Conservation (phyloP, 2,888 invertebrate genomes). For the Penaeus monodon region DNA sequence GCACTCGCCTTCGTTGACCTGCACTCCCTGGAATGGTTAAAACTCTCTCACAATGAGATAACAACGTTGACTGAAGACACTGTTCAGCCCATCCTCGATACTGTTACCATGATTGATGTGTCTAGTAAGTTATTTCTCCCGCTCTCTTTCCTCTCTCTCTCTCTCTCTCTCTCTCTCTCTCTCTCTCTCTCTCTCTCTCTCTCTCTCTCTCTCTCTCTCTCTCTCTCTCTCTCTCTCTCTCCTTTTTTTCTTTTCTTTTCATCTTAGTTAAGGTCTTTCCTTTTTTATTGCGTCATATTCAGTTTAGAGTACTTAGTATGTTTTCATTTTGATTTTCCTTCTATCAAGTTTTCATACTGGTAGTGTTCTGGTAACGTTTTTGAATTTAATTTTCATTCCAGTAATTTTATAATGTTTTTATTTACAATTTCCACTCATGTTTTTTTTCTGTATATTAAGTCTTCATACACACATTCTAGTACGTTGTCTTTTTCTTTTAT, state of each 20-base stretch:
- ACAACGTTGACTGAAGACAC: constrained; percentile 87
- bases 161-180: too few species aligned
- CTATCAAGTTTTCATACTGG: neutral
- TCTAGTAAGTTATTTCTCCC: constrained; percentile 78
- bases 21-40: constrained; percentile 89
- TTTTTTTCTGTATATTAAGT: too few species aligned
- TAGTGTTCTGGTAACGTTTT: too few species aligned
- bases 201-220: neutral
- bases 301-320: neutral
- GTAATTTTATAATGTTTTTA: too few species aligned
- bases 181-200: too few species aligned
- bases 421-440: too few species aligned
- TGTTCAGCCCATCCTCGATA: constrained; percentile 89
- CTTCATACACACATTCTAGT: too few species aligned
- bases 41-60: constrained; percentile 89
- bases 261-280: neutral
- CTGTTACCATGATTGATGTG: constrained; percentile 86
- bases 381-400: too few species aligned
- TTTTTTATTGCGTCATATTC: neutral
- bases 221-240: constrained; percentile 4
- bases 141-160: neutral
- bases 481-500: too few species aligned
- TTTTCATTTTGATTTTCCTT: constrained; percentile 2
- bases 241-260: neutral
- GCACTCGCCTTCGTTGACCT: constrained; percentile 88